Base-by-base conservation (phyloP, 2,797 vertebrate genomes). In the Pseudochromis fuscus region DNA sequence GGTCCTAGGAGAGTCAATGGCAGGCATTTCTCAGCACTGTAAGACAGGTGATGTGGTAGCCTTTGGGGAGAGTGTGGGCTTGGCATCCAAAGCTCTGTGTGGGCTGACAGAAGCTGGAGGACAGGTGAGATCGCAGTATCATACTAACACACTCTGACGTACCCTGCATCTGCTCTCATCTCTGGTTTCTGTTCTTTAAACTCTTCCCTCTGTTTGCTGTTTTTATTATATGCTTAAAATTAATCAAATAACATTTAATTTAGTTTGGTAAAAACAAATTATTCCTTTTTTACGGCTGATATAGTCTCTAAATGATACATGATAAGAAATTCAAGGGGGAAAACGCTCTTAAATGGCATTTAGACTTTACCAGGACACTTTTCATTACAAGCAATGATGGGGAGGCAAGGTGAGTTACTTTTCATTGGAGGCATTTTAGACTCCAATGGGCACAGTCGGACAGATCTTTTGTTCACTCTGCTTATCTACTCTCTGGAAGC, bases 1-100 rank as follows among this genome's bases (percentile, higher is more conserved):
- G 98, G 95, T 98, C 72, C 94, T 99, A 0, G 97, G 98, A 3
- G 98, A 99, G 89, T 96, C 98, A 0, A 99, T 99, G 97, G 97
- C 98, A 0, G 98, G 98, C 27, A 99, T 99, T 88, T 99, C 98
- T 5, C 98, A 99, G 87, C 96, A 98, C 69, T 98, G 97, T 76
- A 99, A 98, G 91, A 99, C 95, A 0, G 96, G 96, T 4, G 97
- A 98, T 81, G 96, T 98, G 73, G 86, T 95, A 7, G 95, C 95
- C 24, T 99, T 99, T 6, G 98, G 97, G 42, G 97, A 98, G 67
- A 97, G 97, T 46, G 97, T 99, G 69, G 94, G 95, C n/a, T 93
- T 97, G 74, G 98, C 97, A 0, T 99, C 97, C 75, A 99, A 99
- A 89, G 97, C 98, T 21, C 91, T 99, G 60, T 99, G 97, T 76